Percentiles rank a stretch among this genome's conserved stretches.
Evolutionary conservation across 2,797 vertebrate species (phyloP).

Genomic region (Oreochromis mossambicus): DNA sequence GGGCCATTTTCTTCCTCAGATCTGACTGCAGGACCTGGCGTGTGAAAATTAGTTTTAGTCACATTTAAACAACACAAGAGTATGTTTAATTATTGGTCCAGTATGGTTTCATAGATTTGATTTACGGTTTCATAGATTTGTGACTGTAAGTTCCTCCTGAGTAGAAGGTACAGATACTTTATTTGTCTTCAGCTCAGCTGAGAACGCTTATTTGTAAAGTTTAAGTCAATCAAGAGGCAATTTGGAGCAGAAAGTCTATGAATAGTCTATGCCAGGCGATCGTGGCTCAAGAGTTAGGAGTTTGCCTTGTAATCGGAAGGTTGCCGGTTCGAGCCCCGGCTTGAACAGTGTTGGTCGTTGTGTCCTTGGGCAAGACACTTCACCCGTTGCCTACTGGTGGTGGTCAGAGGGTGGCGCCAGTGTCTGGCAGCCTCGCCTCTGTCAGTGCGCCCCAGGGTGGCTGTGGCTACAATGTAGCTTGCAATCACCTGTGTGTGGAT

Average conservation of each 20-base stretch:
- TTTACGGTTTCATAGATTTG: neutral
- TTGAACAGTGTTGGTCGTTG: no score
- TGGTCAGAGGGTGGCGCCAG: no score
- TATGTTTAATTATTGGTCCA: neutral
- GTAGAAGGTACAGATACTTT: neutral
- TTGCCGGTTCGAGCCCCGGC: no score
- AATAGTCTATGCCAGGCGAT: neutral
- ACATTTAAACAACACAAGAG: neutral
- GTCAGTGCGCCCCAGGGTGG: no score
- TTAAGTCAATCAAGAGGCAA: neutral
- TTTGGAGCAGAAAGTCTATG: neutral
- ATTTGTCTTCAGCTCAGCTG: neutral
- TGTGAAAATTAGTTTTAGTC: neutral
- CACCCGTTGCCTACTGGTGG: no score
- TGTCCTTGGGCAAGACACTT: no score
- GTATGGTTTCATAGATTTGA: neutral
- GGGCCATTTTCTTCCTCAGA: conserved; percentile 86
- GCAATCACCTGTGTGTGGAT: no score
- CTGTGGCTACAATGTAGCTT: no score
- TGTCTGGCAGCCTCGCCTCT: no score
- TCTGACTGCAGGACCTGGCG: conserved; percentile 87
- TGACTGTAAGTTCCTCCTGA: neutral
- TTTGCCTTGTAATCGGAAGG: no score
- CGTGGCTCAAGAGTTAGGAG: no score
- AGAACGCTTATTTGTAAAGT: neutral